These are phyloP conservation scores for Mycetomoellerius zeteki DNA, from an alignment of 1,140 invertebrate species.

Conservation along the genomic window DNA sequence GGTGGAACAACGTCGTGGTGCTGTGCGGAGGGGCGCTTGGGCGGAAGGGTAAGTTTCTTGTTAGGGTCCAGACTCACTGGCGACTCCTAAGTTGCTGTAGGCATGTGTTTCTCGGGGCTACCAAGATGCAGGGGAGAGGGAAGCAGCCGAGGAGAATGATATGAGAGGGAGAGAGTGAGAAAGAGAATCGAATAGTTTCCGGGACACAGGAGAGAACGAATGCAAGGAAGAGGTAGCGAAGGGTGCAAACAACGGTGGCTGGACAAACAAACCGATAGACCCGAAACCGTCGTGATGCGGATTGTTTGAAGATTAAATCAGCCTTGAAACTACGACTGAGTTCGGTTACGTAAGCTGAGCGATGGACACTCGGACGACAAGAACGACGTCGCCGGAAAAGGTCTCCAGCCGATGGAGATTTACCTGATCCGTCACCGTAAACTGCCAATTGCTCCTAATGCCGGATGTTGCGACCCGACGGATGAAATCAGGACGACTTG, in stretches of 20 bases:
- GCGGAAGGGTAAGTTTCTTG: conserved; percentile 85
- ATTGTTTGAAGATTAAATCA: conserved; percentile 79
- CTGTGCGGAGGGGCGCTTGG: conserved; percentile 70
- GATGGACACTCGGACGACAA: conserved; percentile 53
- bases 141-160: conserved; percentile 41
- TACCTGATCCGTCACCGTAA: conserved; percentile 39
- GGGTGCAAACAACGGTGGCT: conserved; percentile 75
- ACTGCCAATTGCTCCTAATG: conserved; percentile 52
- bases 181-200: not conserved
- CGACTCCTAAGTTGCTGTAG: conserved; percentile 79
- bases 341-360: conserved; percentile 65
- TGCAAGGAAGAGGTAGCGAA: conserved; percentile 65
- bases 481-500: conserved; percentile 38
- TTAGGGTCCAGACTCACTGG: conserved; percentile 86
- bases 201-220: not conserved
- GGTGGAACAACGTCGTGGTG: conserved; percentile 69
- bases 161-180: not conserved
- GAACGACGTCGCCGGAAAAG: conserved; percentile 19
- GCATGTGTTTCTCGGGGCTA: conserved; percentile 63
- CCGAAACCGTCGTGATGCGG: conserved; percentile 56
- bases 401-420: conserved; percentile 31
- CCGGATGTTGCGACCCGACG: conserved; percentile 5
- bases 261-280: conserved; percentile 75
- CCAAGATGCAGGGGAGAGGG: conserved; percentile 19
- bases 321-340: conserved; percentile 67